Evolutionary conservation across 2,888 invertebrate genomes (phyloP).

Genomic region (Cecidostiba fungosa): DNA sequence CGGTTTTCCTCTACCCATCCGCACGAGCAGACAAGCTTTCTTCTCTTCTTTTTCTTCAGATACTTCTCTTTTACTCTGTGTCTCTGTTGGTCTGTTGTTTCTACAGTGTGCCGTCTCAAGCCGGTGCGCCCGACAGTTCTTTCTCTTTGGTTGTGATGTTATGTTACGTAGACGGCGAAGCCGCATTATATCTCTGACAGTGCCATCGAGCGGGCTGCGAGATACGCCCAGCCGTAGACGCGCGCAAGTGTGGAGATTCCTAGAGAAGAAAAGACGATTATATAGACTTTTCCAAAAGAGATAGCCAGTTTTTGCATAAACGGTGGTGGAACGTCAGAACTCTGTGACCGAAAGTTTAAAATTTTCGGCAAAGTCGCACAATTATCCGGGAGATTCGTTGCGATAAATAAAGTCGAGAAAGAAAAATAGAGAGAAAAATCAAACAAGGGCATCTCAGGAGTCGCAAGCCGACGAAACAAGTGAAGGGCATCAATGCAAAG

Average conservation of each 20-base stretch:
- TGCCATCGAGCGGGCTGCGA: conserved; percentile 53
- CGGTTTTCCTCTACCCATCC: conserved; percentile 1
- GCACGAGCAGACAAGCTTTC: neutral
- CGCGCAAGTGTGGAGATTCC: conserved; percentile 7
- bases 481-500: conserved; percentile 44
- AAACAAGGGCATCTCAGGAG: conserved; percentile 27
- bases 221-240: neutral
- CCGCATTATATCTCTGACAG: conserved; percentile 41
- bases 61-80: conserved; percentile 12
- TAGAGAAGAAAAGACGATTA: neutral
- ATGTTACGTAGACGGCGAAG: conserved; percentile 22
- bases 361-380: conserved; percentile 1
- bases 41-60: neutral
- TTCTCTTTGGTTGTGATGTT: conserved; percentile 53
- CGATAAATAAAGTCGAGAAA: conserved; percentile 4
- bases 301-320: conserved; percentile 38
- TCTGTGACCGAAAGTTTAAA: neutral
- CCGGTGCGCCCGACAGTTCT: conserved; percentile 14
- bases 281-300: conserved; percentile 12
- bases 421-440: conserved; percentile 48
- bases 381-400: conserved; percentile 14
- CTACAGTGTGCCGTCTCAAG: neutral
- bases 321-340: conserved; percentile 14
- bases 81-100: neutral
- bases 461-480: conserved; percentile 9